Percentiles rank a stretch among this genome's conserved stretches.
These are phyloP conservation scores for Meloidogyne hapla DNA, from an alignment of 1,140 invertebrate species.

Conservation along the genomic window DNA sequence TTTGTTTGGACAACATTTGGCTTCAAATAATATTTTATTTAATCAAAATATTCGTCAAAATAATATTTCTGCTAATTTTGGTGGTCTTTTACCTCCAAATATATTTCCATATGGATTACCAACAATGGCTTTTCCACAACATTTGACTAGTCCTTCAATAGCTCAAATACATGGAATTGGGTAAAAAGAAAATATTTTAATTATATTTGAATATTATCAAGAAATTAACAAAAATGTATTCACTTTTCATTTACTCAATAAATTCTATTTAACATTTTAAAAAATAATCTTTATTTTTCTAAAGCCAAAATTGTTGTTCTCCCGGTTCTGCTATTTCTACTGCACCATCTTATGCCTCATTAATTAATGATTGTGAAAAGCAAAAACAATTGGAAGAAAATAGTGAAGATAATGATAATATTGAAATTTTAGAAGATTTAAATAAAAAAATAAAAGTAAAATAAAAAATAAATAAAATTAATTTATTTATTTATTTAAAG, in stretches of 20 bases:
- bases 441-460: background rate
- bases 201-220: too few species aligned
- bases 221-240: too few species aligned
- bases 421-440: background rate
- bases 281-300: too few species aligned
- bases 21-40: slow-evolving; percentile 11
- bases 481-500: background rate
- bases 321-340: slow-evolving; percentile 2
- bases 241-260: too few species aligned
- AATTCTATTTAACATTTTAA: background rate
- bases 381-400: background rate
- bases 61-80: background rate
- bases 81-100: background rate
- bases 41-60: background rate
- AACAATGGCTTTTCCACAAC: background rate
- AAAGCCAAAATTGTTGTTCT: slow-evolving; percentile 12
- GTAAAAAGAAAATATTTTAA: too few species aligned
- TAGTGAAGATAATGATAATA: background rate
- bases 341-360: slow-evolving; percentile 6
- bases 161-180: slow-evolving; percentile 5
- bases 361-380: slow-evolving; percentile 6
- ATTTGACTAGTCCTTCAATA: background rate
- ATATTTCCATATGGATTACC: slow-evolving; percentile 1
- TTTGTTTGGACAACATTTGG: slow-evolving; percentile 4
- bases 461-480: background rate